Percentiles rank a stretch among this genome's conserved stretches.
Conservation (phyloP, 2,113 vertebrate genomes). For the Siniperca chuatsi region DNA sequence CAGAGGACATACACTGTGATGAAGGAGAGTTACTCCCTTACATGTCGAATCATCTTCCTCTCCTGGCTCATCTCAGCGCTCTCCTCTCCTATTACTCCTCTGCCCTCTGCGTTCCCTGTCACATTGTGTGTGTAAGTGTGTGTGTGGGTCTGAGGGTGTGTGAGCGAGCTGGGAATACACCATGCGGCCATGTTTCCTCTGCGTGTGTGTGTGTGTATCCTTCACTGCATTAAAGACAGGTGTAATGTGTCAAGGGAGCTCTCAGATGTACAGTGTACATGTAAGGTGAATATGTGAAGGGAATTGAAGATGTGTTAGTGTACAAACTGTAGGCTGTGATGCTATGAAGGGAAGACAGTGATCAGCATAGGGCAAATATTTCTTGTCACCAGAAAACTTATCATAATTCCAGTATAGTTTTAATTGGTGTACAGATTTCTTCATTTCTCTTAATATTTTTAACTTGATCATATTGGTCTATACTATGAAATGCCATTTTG, state of each 20-base stretch:
- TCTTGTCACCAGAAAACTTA: background rate
- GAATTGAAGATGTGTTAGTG: conserved; percentile 16
- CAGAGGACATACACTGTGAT: conserved; percentile 63
- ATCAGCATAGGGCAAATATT: background rate
- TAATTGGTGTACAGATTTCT: background rate
- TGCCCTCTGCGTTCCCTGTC: background rate
- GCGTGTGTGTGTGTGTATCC: background rate
- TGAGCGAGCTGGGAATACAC: conserved; percentile 16
- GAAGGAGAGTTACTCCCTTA: conserved; percentile 61
- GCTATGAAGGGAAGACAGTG: background rate
- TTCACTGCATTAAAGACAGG: conserved; percentile 32
- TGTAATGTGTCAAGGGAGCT: conserved; percentile 47
- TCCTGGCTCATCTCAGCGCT: conserved; percentile 21
- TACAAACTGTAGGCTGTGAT: conserved; percentile 22
- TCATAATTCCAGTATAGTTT: background rate
- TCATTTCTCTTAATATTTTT: background rate
- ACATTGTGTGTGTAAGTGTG: background rate
- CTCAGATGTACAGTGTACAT: conserved; percentile 32
- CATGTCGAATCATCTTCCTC: conserved; percentile 62
- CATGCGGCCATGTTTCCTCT: conserved; percentile 2
- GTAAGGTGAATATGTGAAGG: conserved; percentile 38
- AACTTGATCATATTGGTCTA: no score
- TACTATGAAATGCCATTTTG: background rate
- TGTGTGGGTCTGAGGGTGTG: background rate
- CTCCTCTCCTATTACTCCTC: conserved; percentile 25